Evolutionary conservation across 2,888 invertebrate species (phyloP), one percentile per base, ranked within the genome.

Genomic region (Philaethria dido): DNA sequence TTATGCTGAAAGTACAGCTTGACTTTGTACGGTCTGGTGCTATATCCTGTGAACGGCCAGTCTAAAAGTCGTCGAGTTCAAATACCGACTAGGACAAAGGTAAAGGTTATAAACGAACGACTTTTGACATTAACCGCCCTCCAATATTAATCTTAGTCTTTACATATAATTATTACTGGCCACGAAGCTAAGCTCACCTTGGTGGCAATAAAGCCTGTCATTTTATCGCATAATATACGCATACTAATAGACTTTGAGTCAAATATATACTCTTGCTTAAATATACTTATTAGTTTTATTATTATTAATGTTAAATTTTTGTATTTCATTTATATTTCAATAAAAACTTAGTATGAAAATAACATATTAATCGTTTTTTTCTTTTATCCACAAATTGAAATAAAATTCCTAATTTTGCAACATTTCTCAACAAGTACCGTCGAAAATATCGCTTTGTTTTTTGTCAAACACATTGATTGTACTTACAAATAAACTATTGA

Each of bases 391-490:
- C 48, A 55, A 67, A 67, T 42, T 29, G 8, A 33, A 36, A 18
- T 14, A 16, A 13, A 33, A 59, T 57, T 69, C 66, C 72, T 72
- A 66, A 70, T 70, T 72, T 59, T 70, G 70, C 72, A 72, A 72
- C 70, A 57, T 66, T 71, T 70, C 70, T 68, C 71, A 59, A 29
- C 64, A 60, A 60, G 72, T 72, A 62, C 71, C 66, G 69, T 60
- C 45, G 44, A 33, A 11, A 13, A 22, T 2, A 42, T n/a, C 22
- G n/a, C 5, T 2, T 18, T 47, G 48, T 25, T 48, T 5, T 13
- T 13, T 20, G 33, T 33, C 1, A n/a, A n/a, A n/a, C n/a, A n/a
- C 33, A 33, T 39, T 1, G 11, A 39, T 25, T 2, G 14, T 8
- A 25, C 1, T 25, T 9, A 2, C 8, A n/a, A 50, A 50, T 3